phyloP scores from a whole-genome alignment of 2,797 vertebrate species.

The Agapornis canus region DNA sequence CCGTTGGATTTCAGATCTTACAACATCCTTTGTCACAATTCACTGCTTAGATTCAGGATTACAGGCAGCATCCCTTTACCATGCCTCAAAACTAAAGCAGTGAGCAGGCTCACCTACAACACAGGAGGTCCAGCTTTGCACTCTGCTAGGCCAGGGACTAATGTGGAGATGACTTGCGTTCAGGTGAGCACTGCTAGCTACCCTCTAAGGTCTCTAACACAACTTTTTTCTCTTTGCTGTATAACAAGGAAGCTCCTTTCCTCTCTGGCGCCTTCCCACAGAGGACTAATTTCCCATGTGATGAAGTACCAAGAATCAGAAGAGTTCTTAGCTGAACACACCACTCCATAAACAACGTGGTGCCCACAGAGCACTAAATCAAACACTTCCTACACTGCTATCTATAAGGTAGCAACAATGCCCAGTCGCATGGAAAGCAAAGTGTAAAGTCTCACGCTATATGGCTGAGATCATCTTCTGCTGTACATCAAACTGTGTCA shows the following conservation, averaged over 20 bases:
- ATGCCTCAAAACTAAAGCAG: neutral
- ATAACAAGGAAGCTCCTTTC: neutral
- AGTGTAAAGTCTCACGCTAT: neutral
- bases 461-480: neutral
- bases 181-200: neutral
- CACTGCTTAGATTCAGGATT: neutral
- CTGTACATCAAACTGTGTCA: fast-evolving
- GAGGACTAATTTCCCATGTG: neutral
- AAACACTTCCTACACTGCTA: neutral
- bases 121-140: neutral
- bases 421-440: neutral
- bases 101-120: neutral
- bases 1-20: neutral
- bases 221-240: neutral
- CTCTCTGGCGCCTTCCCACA: neutral
- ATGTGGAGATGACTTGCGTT: neutral
- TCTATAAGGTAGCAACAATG: neutral
- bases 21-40: neutral
- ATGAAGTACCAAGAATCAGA: neutral
- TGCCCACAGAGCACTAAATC: neutral
- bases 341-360: fast-evolving
- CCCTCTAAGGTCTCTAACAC: neutral
- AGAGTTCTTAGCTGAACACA: neutral
- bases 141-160: neutral
- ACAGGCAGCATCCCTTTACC: neutral